Percentiles rank a stretch among this genome's conserved stretches.
These are phyloP conservation scores for Dolichoris vasculosae DNA, from an alignment of 1,140 invertebrate species.

Conservation along the genomic window DNA sequence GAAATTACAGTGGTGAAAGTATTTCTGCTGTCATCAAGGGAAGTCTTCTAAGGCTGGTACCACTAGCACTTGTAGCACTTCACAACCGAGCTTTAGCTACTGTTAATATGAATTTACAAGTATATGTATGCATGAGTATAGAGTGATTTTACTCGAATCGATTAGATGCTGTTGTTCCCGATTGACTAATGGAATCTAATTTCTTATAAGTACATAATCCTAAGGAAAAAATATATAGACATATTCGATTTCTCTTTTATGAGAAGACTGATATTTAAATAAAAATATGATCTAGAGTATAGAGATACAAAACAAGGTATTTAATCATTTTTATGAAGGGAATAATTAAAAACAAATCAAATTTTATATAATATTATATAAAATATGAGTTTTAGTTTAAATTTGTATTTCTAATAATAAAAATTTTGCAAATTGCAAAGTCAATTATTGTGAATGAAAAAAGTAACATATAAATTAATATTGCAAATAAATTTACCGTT, in stretches of 20 bases:
- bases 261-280: background rate
- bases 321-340: no score
- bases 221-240: background rate
- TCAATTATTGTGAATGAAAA: no score
- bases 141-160: background rate
- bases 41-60: slow-evolving; percentile 43
- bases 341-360: no score
- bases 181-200: slow-evolving; percentile 43
- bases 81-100: slow-evolving; percentile 19
- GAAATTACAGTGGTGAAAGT: background rate
- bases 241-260: background rate
- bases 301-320: no score
- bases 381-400: no score
- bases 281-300: background rate
- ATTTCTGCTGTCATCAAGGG: slow-evolving; percentile 28
- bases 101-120: background rate
- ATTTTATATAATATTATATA: no score
- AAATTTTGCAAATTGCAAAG: no score
- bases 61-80: slow-evolving; percentile 46
- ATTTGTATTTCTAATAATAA: no score
- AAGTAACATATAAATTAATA: no score
- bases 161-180: slow-evolving; percentile 24
- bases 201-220: slow-evolving; percentile 1
- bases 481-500: no score
- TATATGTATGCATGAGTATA: background rate